Conservation (phyloP, 2,797 vertebrate species). For the Lithobates sylvaticus region DNA sequence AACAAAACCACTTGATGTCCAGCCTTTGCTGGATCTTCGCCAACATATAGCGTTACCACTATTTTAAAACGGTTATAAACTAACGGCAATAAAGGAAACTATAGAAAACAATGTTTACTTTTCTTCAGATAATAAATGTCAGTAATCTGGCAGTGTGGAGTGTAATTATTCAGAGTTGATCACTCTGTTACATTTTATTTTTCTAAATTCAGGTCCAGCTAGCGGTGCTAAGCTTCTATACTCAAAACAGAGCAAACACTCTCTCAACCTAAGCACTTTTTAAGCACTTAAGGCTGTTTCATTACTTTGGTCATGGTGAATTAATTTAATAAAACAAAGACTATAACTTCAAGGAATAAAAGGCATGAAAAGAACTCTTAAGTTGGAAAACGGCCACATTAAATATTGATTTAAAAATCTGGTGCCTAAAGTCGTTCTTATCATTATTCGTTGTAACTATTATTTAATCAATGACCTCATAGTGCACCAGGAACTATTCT, state of each 20-base stretch:
- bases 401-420: neutral
- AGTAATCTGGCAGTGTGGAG: neutral
- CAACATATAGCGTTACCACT: neutral
- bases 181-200: neutral
- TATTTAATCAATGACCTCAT: neutral
- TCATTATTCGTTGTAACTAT: neutral
- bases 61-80: neutral
- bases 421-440: neutral
- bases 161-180: neutral
- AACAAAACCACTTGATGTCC: neutral
- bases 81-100: neutral
- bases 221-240: neutral
- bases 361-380: neutral
- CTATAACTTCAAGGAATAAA: neutral
- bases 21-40: neutral
- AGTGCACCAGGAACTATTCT: neutral
- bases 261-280: slow-evolving; percentile 1
- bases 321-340: slow-evolving; percentile 11
- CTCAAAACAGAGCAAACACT: neutral
- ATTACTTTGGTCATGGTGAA: slow-evolving; percentile 9
- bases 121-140: neutral
- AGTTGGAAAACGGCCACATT: neutral
- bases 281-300: slow-evolving; percentile 8
- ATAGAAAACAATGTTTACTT: neutral
- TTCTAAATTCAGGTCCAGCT: neutral